A percentile compares a stretch with the other conserved stretches of the same genome.
phyloP scores from a whole-genome alignment of 2,113 vertebrate genomes.

The Festucalex cinctus region DNA sequence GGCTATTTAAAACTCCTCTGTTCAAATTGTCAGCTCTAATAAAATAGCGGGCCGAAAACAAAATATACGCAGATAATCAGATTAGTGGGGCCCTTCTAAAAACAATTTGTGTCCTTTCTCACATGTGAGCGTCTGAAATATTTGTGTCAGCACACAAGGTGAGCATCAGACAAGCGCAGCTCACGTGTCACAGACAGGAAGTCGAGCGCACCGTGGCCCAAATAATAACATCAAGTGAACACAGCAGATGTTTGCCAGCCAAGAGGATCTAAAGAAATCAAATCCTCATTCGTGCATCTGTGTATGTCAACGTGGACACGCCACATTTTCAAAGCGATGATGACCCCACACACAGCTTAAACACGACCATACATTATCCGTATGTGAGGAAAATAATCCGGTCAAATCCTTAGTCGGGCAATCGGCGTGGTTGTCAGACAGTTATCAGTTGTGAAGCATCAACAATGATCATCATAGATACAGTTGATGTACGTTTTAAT shows the following conservation, averaged over 20 bases:
- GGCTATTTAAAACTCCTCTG: slow-evolving; percentile 52
- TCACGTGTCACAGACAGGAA: slow-evolving; percentile 23
- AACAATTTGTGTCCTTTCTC: slow-evolving; percentile 12
- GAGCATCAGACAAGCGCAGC: slow-evolving; percentile 29
- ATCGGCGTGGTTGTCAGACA: not conserved
- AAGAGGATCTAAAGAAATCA: slow-evolving; percentile 54
- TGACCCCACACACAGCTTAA: slow-evolving; percentile 19
- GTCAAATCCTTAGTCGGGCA: slow-evolving; percentile 23
- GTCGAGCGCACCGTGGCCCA: slow-evolving; percentile 37
- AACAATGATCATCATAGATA: not conserved
- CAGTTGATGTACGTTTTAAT: not conserved
- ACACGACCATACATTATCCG: slow-evolving; percentile 37
- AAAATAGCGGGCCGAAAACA: slow-evolving; percentile 11
- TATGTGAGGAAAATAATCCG: slow-evolving; percentile 45
- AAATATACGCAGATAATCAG: slow-evolving; percentile 19
- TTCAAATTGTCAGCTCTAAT: slow-evolving; percentile 46
- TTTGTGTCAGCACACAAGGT: slow-evolving; percentile 37
- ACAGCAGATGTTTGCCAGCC: slow-evolving; percentile 58
- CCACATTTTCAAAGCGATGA: slow-evolving; percentile 33
- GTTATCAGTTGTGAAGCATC: not conserved
- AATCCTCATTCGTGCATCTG: slow-evolving; percentile 57
- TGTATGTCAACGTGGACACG: slow-evolving; percentile 47
- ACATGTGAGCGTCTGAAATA: slow-evolving; percentile 26
- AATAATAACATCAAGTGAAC: slow-evolving; percentile 46
- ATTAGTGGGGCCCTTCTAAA: slow-evolving; percentile 11